Evolutionary conservation across 2,888 invertebrate species (phyloP), one percentile per base, ranked within the genome.

Genomic region (Macrophya annulata): DNA sequence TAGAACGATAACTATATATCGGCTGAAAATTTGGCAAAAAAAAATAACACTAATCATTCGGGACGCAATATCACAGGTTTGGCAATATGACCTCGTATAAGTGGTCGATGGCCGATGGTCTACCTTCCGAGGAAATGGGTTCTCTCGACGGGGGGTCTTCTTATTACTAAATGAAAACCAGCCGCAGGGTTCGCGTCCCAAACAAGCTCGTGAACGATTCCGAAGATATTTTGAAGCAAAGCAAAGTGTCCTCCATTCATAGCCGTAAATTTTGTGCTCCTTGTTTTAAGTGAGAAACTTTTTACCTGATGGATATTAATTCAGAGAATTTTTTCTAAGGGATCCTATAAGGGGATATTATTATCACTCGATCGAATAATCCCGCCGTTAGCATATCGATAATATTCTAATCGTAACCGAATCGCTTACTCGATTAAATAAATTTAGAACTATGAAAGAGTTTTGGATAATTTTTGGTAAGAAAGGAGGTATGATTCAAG

Each of bases 161-260:
- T 84, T 84, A 84, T 84, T 84, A 84, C 68, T 71, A 84, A 45
- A 72, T 72, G 77, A 77, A 55, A 17, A 51, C 74, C 68, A 45
- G 8, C n/a, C 21, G 9, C 21, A 74, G 17, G 45, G 17, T n/a
- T 74, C 45, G 43, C 21, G n/a, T 3, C 43, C 43, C n/a, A 45
- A 31, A 21, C 72, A 45, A 72, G 15, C 43, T n/a, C 21, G 25
- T 45, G 45, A 74, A 43, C 21, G 15, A 45, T 25, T 45, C 10
- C 31, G 15, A 74, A 45, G 74, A 74, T 21, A 68, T 68, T 68
- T 37, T 17, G 68, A 37, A 17, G 37, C 37, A 5, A 68, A 17
- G 17, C 68, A 68, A 17, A 37, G 68, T 17, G 37, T 12, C 68
- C 25, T 62, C 12, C 4, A 62, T 62, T 62, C 62, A 12, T 3